Percentiles rank a stretch among this genome's conserved stretches.
Conservation (phyloP, 2,113 vertebrate species). For the Salvelinus fontinalis region DNA sequence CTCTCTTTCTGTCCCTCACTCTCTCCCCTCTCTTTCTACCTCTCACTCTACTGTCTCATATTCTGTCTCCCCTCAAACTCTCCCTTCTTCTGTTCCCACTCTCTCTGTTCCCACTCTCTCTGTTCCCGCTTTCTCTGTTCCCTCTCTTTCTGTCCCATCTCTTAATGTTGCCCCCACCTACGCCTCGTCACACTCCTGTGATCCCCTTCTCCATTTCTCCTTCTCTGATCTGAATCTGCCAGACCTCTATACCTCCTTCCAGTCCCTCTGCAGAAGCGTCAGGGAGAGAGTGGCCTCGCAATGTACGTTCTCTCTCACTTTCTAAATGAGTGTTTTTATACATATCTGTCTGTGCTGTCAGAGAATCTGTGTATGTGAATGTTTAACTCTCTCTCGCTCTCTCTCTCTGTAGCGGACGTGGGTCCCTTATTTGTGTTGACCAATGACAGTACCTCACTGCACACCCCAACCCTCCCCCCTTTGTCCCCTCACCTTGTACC, state of each 20-base stretch:
- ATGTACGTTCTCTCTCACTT: conserved; percentile 69
- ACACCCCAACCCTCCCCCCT: conserved; percentile 83
- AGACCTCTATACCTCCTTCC: conserved; percentile 93
- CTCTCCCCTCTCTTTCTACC: conserved; percentile 1
- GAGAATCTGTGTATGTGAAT: neutral
- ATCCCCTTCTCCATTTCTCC: conserved; percentile 86
- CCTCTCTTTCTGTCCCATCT: conserved; percentile 6
- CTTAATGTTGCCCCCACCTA: neutral
- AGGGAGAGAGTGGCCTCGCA: conserved; percentile 87
- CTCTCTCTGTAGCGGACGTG: conserved; percentile 67
- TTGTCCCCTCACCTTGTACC: conserved; percentile 64
- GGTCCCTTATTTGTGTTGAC: conserved; percentile 61
- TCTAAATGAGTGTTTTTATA: neutral
- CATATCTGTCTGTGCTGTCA: neutral
- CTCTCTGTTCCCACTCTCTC: neutral
- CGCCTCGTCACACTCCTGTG: conserved; percentile 64
- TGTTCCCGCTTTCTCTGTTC: conserved; percentile 39
- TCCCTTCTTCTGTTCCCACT: conserved; percentile 31
- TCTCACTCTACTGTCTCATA: neutral
- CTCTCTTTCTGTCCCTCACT: conserved; percentile 2
- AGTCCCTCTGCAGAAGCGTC: conserved; percentile 91
- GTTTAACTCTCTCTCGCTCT: conserved; percentile 8
- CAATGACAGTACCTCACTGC: conserved; percentile 78
- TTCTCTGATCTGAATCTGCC: conserved; percentile 92
- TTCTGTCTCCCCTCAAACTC: conserved; percentile 26